These are phyloP conservation scores for Eudyptes chrysolophus DNA, from an alignment of 2,113 vertebrate genomes.

Conservation along the genomic window DNA sequence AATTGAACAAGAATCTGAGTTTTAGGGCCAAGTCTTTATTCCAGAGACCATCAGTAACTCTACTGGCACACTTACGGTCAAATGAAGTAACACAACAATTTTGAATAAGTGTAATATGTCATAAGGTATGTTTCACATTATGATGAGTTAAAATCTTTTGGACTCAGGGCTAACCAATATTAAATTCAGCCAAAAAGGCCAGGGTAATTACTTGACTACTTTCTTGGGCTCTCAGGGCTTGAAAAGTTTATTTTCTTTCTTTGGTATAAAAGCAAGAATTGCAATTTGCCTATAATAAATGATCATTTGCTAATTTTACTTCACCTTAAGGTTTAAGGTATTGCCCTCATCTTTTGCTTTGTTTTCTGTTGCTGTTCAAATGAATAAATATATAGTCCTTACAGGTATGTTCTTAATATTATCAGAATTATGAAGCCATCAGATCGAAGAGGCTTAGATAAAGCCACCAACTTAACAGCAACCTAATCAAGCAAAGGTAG, in stretches of 20 bases:
- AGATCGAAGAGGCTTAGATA: background rate
- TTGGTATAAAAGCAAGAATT: background rate
- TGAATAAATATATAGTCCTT: background rate
- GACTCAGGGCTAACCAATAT: background rate
- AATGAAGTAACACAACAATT: background rate
- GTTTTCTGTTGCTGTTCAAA: background rate
- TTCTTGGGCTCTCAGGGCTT: background rate
- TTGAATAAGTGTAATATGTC: background rate
- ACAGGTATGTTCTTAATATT: background rate
- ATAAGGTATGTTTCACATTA: background rate
- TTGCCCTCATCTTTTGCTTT: background rate
- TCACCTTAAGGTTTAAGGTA: background rate
- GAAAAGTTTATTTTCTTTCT: background rate
- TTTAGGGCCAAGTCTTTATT: background rate
- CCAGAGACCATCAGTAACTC: background rate
- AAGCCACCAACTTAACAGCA: background rate
- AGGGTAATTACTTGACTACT: background rate
- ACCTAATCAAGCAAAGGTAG: slow-evolving; percentile 12
- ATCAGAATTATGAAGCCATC: background rate
- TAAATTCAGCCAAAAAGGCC: background rate
- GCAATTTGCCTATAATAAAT: background rate
- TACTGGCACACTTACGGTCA: background rate
- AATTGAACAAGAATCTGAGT: background rate
- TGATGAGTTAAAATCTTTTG: background rate
- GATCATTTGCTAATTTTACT: background rate